phyloP scores from a whole-genome alignment of 2,888 invertebrate genomes.

The Lapara coniferarum region DNA sequence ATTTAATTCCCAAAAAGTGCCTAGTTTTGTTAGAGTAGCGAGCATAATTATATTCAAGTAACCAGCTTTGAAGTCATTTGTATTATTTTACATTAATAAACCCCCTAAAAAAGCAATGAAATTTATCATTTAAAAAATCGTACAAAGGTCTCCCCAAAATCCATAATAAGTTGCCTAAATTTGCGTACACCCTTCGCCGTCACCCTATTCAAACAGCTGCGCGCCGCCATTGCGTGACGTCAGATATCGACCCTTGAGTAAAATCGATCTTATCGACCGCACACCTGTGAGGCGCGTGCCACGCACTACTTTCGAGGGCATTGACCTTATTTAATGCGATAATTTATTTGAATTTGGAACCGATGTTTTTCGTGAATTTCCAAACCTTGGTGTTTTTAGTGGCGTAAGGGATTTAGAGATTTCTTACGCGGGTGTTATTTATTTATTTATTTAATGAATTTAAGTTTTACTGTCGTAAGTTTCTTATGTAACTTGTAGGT shows the following conservation, averaged over 20 bases:
- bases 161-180: conserved; percentile 22
- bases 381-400: too few species aligned
- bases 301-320: conserved; percentile 67
- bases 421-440: too few species aligned
- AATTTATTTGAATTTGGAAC: neutral
- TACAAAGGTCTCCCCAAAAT: conserved; percentile 33
- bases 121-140: neutral
- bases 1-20: too few species aligned
- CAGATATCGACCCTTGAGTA: conserved; percentile 69
- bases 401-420: too few species aligned
- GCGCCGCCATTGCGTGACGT: conserved; percentile 73
- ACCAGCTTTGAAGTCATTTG: neutral
- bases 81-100: neutral
- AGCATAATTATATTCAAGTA: too few species aligned
- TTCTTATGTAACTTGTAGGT: too few species aligned
- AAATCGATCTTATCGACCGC: conserved; percentile 75
- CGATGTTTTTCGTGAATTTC: neutral
- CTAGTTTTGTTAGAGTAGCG: too few species aligned
- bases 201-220: conserved; percentile 76
- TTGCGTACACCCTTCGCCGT: conserved; percentile 55
- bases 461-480: too few species aligned
- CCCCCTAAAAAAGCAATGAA: conserved; percentile 8
- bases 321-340: conserved; percentile 56
- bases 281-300: conserved; percentile 75
- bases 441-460: too few species aligned